Evolutionary conservation across 2,888 invertebrate species (phyloP), one percentile per base, ranked within the genome.

Genomic region (Cephus runcator): DNA sequence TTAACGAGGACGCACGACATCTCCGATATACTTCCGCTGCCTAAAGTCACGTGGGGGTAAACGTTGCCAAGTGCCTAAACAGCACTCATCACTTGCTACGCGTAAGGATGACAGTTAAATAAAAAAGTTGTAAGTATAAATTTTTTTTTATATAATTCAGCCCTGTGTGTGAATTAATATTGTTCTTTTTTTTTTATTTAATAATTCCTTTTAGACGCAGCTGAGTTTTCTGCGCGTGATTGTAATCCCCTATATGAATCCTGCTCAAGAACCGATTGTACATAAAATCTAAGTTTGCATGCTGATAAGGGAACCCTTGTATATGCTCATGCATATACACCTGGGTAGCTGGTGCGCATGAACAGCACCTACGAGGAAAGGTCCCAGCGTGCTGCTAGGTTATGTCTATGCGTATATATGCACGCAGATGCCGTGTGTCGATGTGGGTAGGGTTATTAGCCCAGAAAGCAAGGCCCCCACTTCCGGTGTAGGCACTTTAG

Each of bases 381-480:
- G 33, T 71, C 33, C 71, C 71, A 71, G 31, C 71, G 12, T 34
- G 71, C 12, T 34, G 33, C 34, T 33, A 71, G 31, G 31, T 71
- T 34, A 56, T 9, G 56, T 33, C 71, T 71, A 71, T 30, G 23
- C 71, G 71, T 81, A 80, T 82, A 83, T 81, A 81, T 83, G 85
- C 85, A 85, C 86, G 86, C 85, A 87, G 87, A 84, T 81, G 86
- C 88, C 87, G 83, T 83, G 87, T 82, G 87, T 88, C 89, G 87
- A 88, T 89, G 89, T 90, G 88, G 88, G 88, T 90, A 91, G 90
- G 91, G 91, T 91, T 91, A 91, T 91, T 91, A 91, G 91, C 91
- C 90, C 91, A 91, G 91, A 91, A 91, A 91, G 91, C 91, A 90
- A 91, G 91, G 91, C 90, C 91, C 90, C 89, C 88, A 87, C 90